Base-by-base conservation (phyloP, 2,888 invertebrate species). In the Hetaerina titia region DNA sequence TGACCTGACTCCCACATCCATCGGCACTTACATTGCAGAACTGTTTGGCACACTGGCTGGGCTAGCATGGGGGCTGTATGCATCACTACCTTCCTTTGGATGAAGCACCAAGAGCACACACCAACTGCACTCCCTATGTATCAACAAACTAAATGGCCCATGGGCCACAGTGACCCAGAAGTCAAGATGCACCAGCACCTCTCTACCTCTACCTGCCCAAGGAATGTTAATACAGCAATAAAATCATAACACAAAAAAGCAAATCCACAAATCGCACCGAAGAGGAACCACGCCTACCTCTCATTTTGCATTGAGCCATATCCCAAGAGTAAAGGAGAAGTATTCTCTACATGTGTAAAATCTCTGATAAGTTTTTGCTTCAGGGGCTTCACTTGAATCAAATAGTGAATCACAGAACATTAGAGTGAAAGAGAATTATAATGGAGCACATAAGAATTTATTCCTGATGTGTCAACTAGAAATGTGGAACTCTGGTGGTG, bases 1-100 rank as follows among this genome's bases (percentile, higher is more conserved):
- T 11, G 81, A 81, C 81, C 9, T 81, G 13, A 81, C 81, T 2
- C 81, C 81, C 4, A 81, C 81, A n/a, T 81, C 81, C 31, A 31
- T 81, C 13, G 81, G 31, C 25, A 81, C 81, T 81, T 81, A 81
- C 31, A 81, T 81, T 81, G 81, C 81, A 81, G 81, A 81, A 81
- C 31, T 81, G 31, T 31, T 81, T 81, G 81, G 81, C 11, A 81
- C 81, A 31, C 15, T 81, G 31, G 81, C 81, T n/a, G 81, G 81
- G 25, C 81, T 81, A 13, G 81, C 31, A 31, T 81, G 81, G 81
- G 81, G 81, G 31, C 31, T 81, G 81, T 81, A 81, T 13, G 81
- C 81, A 81, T 81, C 81, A 81, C 31, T 81, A 31, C 81, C 81
- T 31, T 25, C 81, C 31, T 81, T 81, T 13, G 81, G 81, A 8